Base-by-base conservation (phyloP, 2,888 invertebrate species). In the Apamea crenata region DNA sequence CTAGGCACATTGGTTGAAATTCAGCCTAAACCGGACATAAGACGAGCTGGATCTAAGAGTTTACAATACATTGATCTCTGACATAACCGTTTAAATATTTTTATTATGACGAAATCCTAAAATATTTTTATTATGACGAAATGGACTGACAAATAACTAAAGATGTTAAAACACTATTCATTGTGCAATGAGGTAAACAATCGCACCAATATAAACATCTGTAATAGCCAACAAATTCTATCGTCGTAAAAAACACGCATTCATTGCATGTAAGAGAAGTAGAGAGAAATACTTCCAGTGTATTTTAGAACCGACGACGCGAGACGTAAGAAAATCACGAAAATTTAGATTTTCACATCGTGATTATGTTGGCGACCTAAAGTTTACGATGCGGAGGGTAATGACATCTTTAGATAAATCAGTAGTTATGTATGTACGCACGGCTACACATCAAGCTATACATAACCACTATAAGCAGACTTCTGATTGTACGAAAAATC, bases 311-410 rank as follows among this genome's bases (percentile, higher is more conserved):
- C 7, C 6, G 50, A 18, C 32, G n/a, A n/a, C n/a, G n/a, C n/a
- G 40, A 8, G 50, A 12, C 40, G 40, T 47, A 61, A 56, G 47
- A 56, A 32, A 65, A 65, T 14, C 50, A 44, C 36, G 25, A 56
- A 25, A 32, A 67, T 66, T 70, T 36, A 16, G 16, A 25, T 84
- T 47, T 71, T 67, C 53, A n/a, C n/a, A 3, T 29, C 40, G 71
- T 63, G 50, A 59, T 61, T 36, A 36, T 47, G 32, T 56, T 29
- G 44, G 36, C 25, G 36, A 83, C 50, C n/a, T n/a, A 25, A n/a
- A 77, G 32, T 77, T 36, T 44, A 70, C 59, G 32, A 66, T 56
- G 32, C n/a, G 59, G 67, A 77, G 83, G 80, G 69, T 84, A 84
- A 50, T 84, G 65, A 69, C 81, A 69, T 84, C 40, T 32, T 66